Evolutionary conservation across 2,797 vertebrate genomes (phyloP).

Genomic region (Cyclopterus lumpus): DNA sequence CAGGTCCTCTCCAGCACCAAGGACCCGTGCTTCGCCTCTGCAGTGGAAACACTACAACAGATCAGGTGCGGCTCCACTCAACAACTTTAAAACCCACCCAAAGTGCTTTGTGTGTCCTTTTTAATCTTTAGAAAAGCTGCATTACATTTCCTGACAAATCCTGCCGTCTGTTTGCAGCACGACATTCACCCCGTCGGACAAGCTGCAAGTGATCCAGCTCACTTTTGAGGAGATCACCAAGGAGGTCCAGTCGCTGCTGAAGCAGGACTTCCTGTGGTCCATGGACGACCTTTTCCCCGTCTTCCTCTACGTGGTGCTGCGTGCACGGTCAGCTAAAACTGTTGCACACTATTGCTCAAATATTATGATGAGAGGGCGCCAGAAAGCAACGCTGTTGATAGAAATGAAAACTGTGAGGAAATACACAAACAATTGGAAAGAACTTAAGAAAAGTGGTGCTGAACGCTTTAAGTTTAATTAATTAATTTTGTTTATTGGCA

Average conservation of each 20-base stretch:
- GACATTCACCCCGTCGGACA: constrained; percentile 97
- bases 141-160: not conserved
- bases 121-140: too few relatives aligned
- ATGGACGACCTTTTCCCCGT: constrained; percentile 99
- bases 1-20: constrained; percentile 92
- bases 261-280: constrained; percentile 97
- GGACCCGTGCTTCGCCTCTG: constrained; percentile 93
- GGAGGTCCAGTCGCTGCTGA: constrained; percentile 90
- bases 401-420: not conserved
- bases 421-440: not conserved
- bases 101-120: not conserved
- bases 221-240: constrained; percentile 99
- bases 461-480: not conserved
- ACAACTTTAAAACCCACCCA: not conserved
- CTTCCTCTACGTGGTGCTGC: constrained; percentile 97
- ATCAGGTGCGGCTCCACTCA: constrained; percentile 87
- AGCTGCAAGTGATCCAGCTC: constrained; percentile 96
- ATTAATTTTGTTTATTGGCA: not conserved
- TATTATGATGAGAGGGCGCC: too few relatives aligned
- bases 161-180: constrained; percentile 83
- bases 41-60: constrained; percentile 95
- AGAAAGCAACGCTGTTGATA: too few relatives aligned
- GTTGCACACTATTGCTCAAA: not conserved
- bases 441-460: too few relatives aligned
- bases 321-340: constrained; percentile 94